Evolutionary conservation across 2,113 vertebrate genomes (phyloP).

Genomic region (Colistium nudipinnis): DNA sequence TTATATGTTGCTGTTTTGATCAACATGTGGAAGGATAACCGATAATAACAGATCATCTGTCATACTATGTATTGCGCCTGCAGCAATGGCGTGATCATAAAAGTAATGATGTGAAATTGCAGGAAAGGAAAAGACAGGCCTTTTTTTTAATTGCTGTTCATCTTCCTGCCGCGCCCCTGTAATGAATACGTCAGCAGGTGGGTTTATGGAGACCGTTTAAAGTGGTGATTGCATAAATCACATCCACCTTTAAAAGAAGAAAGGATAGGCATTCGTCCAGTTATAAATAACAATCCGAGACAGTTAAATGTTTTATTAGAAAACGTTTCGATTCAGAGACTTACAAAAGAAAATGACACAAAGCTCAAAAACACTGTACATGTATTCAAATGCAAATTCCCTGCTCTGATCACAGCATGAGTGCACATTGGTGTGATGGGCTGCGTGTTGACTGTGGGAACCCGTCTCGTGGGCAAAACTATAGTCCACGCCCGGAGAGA

Average conservation of each 20-base stretch:
- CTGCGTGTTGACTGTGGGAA: conserved; percentile 35
- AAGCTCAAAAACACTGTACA: conserved; percentile 38
- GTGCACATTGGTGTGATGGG: conserved; percentile 12
- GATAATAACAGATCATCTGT: not conserved
- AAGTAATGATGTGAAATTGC: no score
- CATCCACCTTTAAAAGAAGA: not conserved
- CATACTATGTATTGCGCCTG: not conserved
- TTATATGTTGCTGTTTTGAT: no score
- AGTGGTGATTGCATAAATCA: not conserved
- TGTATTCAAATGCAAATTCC: conserved; percentile 41
- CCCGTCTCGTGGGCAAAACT: not conserved
- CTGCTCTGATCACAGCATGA: conserved; percentile 24
- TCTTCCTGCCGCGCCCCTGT: no score
- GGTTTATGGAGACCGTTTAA: not conserved
- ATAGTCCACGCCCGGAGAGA: conserved; percentile 15
- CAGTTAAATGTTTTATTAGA: conserved; percentile 24
- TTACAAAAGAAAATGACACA: conserved; percentile 9
- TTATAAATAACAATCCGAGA: not conserved
- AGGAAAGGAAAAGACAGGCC: no score
- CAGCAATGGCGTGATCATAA: no score
- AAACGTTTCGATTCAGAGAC: conserved; percentile 24
- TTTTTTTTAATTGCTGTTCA: no score
- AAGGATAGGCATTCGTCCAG: not conserved
- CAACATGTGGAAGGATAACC: no score
- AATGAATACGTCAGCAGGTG: not conserved